phyloP scores from a whole-genome alignment of 2,113 vertebrate species.

The Climacteris rufus region DNA sequence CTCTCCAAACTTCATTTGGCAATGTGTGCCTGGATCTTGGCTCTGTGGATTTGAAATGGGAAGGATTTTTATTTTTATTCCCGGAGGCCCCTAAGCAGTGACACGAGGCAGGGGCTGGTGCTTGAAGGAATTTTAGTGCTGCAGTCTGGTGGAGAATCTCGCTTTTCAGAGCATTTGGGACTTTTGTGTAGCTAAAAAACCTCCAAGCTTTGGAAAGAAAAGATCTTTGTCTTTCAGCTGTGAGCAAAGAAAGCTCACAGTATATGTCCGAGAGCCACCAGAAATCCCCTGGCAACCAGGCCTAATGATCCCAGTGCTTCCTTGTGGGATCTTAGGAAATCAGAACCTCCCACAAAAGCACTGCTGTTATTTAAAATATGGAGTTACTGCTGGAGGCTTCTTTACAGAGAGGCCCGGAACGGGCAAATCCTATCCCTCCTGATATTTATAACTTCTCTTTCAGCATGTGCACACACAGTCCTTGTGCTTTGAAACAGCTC shows the following conservation, averaged over 20 bases:
- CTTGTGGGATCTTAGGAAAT: background rate
- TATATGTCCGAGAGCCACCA: constrained; percentile 18
- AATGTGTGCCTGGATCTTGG: background rate
- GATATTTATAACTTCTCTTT: constrained; percentile 15
- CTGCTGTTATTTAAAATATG: constrained; percentile 19
- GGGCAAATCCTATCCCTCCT: background rate
- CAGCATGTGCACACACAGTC: background rate
- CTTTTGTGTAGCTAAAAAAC: constrained; percentile 28
- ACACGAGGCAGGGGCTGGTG: background rate
- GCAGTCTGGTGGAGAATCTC: background rate
- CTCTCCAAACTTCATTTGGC: background rate
- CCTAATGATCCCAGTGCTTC: background rate
- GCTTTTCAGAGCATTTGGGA: background rate
- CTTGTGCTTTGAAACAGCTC: background rate
- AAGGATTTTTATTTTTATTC: background rate
- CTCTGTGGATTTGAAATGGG: background rate
- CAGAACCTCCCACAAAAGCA: background rate
- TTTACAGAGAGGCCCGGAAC: background rate
- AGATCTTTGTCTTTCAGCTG: constrained; percentile 48
- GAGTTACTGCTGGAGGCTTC: constrained; percentile 21
- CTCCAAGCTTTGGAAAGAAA: constrained; percentile 22
- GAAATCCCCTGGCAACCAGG: constrained; percentile 52
- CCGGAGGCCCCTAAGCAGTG: background rate
- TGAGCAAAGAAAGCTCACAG: constrained; percentile 15
- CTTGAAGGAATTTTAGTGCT: background rate